Evolutionary conservation across 2,888 invertebrate species (phyloP).

Genomic region (Salpingus planirostris): DNA sequence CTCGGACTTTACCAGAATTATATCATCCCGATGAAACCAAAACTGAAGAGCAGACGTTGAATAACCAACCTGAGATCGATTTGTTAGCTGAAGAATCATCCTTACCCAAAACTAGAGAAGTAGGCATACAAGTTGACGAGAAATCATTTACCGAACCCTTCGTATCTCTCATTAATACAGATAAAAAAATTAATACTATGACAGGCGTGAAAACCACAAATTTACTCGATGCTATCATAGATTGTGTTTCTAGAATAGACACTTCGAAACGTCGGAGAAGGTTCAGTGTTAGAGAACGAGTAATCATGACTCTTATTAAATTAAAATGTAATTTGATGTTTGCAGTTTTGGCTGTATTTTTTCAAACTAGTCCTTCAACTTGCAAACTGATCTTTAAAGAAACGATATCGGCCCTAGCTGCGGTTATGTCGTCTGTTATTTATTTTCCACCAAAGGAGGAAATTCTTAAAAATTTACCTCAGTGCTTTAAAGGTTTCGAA

Average conservation of each 20-base stretch:
- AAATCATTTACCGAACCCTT: constrained; percentile 1
- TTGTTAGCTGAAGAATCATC: no score
- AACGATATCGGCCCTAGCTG: background rate
- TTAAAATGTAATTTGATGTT: constrained; percentile 3
- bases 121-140: background rate
- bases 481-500: constrained; percentile 7
- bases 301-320: constrained; percentile 4
- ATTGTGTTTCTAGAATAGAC: background rate
- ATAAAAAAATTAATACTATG: constrained; percentile 1
- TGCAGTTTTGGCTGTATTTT: constrained; percentile 3
- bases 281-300: constrained; percentile 3
- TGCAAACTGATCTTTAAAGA: constrained; percentile 3
- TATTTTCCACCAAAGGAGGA: constrained; percentile 5
- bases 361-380: constrained; percentile 1
- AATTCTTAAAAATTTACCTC: constrained; percentile 5
- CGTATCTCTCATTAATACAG: constrained; percentile 1
- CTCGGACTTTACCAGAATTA: no score
- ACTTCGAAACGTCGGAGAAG: constrained; percentile 1
- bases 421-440: constrained; percentile 3
- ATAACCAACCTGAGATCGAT: no score
- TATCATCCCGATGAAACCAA: no score
- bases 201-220: constrained; percentile 1
- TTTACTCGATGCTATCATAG: constrained; percentile 1
- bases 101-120: background rate
- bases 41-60: no score